Percentiles rank a stretch among this genome's conserved stretches.
Conservation (phyloP, 1,140 invertebrate genomes). For the Zaprionus davidi region DNA sequence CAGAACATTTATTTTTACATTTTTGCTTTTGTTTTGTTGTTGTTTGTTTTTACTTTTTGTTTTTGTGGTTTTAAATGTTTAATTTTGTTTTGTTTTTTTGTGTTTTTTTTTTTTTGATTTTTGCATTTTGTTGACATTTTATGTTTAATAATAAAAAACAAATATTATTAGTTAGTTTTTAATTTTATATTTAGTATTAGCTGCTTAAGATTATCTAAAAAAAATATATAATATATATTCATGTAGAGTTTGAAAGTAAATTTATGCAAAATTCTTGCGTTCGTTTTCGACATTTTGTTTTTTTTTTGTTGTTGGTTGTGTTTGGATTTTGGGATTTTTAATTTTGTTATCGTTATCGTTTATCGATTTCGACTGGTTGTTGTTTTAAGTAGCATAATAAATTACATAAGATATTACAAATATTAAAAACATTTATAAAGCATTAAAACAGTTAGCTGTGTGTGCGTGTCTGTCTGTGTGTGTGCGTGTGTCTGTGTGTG, state of each 20-base stretch:
- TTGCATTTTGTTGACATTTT: constrained; percentile 37
- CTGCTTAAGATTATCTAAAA: constrained; percentile 54
- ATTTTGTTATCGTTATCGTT: constrained; percentile 2
- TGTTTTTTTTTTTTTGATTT: constrained; percentile 25
- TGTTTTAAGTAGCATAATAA: constrained; percentile 53
- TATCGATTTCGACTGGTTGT: constrained; percentile 21
- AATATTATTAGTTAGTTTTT: constrained; percentile 50
- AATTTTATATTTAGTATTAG: constrained; percentile 55
- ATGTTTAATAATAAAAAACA: constrained; percentile 54
- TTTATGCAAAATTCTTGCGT: constrained; percentile 49
- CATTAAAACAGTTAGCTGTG: constrained; percentile 51
- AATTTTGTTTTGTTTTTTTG: constrained; percentile 26
- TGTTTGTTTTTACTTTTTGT: constrained; percentile 21
- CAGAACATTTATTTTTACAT: constrained; percentile 62
- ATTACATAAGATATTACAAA: constrained; percentile 46
- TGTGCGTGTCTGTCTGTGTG: constrained; percentile 23
- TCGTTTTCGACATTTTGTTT: constrained; percentile 39
- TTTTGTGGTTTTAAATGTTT: constrained; percentile 21
- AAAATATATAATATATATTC: constrained; percentile 20
- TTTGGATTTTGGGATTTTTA: constrained; percentile 18
- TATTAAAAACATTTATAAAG: constrained; percentile 49
- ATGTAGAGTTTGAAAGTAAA: constrained; percentile 40
- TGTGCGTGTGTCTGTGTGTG: constrained; percentile 13
- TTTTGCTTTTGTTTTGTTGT: constrained; percentile 50
- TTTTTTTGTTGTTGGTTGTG: constrained; percentile 26